Percentiles rank a stretch among this genome's conserved stretches.
phyloP scores from a whole-genome alignment of 2,797 vertebrate species.

The Spinibarbus caldwelli region DNA sequence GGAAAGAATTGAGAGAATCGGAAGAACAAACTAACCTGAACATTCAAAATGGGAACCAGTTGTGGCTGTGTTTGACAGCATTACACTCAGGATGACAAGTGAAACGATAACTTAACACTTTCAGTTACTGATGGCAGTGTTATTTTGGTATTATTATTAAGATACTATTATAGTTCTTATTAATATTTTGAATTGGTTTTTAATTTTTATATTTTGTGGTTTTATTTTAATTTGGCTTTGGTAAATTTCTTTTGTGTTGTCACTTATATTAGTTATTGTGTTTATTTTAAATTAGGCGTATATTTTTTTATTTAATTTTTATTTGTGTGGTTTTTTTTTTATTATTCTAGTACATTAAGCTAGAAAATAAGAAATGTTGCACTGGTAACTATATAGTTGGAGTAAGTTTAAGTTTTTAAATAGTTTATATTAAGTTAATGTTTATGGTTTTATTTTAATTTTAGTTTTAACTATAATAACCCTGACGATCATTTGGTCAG shows the following conservation, averaged over 20 bases:
- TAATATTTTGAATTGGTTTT: too few relatives aligned
- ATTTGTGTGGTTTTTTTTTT: background rate
- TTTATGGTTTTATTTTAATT: background rate
- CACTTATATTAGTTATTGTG: background rate
- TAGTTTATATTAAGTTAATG: background rate
- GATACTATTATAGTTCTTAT: background rate
- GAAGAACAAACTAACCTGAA: constrained; percentile 1
- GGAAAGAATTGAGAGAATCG: background rate
- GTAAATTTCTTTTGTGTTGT: background rate
- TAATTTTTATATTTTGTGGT: too few relatives aligned
- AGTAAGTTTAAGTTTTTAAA: background rate
- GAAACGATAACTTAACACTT: background rate
- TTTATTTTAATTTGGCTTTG: background rate
- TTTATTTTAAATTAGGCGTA: background rate
- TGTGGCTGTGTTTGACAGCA: background rate
- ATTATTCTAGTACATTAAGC: background rate
- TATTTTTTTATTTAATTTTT: background rate
- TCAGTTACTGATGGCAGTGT: too few relatives aligned
- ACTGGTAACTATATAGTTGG: background rate
- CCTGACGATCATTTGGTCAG: background rate
- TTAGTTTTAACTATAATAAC: background rate
- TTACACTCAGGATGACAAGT: background rate
- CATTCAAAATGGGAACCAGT: background rate
- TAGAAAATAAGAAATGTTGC: background rate
- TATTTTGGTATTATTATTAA: background rate